phyloP scores from a whole-genome alignment of 1,140 invertebrate species.

The Pectinophora gossypiella region DNA sequence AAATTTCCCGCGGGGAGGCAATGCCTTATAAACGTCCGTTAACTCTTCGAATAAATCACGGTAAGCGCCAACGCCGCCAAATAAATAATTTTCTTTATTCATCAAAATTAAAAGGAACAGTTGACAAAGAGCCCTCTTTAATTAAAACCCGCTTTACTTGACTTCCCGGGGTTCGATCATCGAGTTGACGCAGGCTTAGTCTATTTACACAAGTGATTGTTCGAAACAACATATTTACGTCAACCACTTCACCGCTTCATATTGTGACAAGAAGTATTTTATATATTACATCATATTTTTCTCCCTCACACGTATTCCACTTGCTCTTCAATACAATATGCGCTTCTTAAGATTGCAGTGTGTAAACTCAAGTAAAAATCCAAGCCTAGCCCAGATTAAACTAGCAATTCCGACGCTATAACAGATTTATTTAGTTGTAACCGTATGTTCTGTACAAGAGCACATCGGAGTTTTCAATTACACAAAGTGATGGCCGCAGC shows the following conservation, averaged over 20 bases:
- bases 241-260: no score
- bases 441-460: constrained; percentile 59
- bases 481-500: constrained; percentile 67
- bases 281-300: no score
- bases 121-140: constrained; percentile 64
- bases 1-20: constrained; percentile 37
- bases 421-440: constrained; percentile 65
- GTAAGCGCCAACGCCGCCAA: constrained; percentile 53
- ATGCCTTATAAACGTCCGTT: constrained; percentile 53
- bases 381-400: constrained; percentile 9
- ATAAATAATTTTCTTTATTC: constrained; percentile 74
- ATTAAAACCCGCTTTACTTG: constrained; percentile 60
- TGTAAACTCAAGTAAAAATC: not conserved
- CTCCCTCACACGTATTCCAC: no score
- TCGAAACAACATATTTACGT: no score
- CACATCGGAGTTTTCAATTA: constrained; percentile 72
- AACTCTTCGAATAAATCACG: constrained; percentile 63
- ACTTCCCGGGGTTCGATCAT: constrained; percentile 39
- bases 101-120: constrained; percentile 71
- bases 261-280: no score
- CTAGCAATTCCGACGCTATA: constrained; percentile 16
- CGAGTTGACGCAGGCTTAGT: constrained; percentile 28
- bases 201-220: constrained; percentile 31
- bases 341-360: no score
- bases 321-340: no score